Evolutionary conservation across 2,888 invertebrate genomes (phyloP).

Genomic region (Eugnorisma glareosa): DNA sequence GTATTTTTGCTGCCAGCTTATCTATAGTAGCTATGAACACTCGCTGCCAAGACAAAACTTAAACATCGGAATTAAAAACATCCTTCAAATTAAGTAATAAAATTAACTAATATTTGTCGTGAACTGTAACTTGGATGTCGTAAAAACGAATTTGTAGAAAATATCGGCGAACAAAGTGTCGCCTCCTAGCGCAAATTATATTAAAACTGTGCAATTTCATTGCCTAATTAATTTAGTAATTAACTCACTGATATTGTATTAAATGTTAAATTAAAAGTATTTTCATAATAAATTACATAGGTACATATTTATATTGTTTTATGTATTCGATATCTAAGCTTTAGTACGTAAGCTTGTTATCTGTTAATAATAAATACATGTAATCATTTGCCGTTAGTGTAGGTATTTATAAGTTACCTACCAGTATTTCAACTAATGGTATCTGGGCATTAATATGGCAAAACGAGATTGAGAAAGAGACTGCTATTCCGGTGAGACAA

Average conservation of each 20-base stretch:
- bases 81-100: constrained; percentile 22
- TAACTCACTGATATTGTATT: constrained; percentile 64
- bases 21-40: neutral
- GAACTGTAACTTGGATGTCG: constrained; percentile 58
- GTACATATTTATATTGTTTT: constrained; percentile 66
- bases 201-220: constrained; percentile 69
- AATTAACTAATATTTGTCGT: constrained; percentile 46
- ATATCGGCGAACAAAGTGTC: constrained; percentile 37
- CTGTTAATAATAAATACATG: constrained; percentile 58
- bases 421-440: constrained; percentile 58
- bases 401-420: constrained; percentile 66
- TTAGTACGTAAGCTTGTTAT: constrained; percentile 67
- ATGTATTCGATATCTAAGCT: constrained; percentile 71
- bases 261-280: constrained; percentile 75
- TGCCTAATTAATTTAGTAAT: constrained; percentile 66
- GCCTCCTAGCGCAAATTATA: constrained; percentile 67
- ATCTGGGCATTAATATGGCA: neutral
- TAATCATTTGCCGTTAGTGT: constrained; percentile 69
- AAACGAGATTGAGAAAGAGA: neutral
- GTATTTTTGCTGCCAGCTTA: constrained; percentile 19
- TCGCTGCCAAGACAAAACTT: constrained; percentile 5
- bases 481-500: neutral
- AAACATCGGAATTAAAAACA: constrained; percentile 10
- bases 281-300: constrained; percentile 70
- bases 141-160: constrained; percentile 53